Evolutionary conservation across 2,113 vertebrate genomes (phyloP).

Genomic region (Agapornis roseicollis): DNA sequence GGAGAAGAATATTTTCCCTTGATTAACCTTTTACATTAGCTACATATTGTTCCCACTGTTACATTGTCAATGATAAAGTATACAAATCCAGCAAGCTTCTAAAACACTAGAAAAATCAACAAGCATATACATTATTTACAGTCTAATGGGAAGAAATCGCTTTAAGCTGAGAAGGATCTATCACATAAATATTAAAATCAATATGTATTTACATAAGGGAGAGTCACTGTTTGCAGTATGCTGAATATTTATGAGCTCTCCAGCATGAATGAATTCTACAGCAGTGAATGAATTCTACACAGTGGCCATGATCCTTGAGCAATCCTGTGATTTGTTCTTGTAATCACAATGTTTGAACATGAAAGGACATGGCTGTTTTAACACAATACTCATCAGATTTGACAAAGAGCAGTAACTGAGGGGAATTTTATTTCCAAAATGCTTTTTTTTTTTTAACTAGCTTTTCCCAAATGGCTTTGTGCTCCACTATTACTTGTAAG

Average conservation of each 20-base stretch:
- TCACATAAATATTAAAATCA: constrained; percentile 10
- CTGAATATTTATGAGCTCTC: neutral
- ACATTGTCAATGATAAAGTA: constrained; percentile 1
- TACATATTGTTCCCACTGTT: neutral
- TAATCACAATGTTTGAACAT: neutral
- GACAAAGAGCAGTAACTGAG: neutral
- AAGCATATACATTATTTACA: constrained; percentile 14
- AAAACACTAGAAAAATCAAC: constrained; percentile 16
- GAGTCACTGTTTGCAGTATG: neutral
- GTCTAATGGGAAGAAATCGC: neutral
- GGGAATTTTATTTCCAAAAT: neutral
- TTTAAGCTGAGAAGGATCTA: neutral
- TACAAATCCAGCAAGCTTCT: neutral
- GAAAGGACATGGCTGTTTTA: neutral
- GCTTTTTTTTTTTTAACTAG: neutral
- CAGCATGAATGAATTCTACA: neutral
- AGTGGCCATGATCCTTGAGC: neutral
- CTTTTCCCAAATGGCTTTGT: neutral
- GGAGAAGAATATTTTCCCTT: neutral
- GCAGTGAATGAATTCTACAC: neutral
- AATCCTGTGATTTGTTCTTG: neutral
- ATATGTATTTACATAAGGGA: neutral
- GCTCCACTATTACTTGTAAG: neutral
- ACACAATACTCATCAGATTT: neutral
- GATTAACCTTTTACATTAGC: neutral